phyloP scores from a whole-genome alignment of 2,888 invertebrate genomes.

The Criorhina ranunculi region DNA sequence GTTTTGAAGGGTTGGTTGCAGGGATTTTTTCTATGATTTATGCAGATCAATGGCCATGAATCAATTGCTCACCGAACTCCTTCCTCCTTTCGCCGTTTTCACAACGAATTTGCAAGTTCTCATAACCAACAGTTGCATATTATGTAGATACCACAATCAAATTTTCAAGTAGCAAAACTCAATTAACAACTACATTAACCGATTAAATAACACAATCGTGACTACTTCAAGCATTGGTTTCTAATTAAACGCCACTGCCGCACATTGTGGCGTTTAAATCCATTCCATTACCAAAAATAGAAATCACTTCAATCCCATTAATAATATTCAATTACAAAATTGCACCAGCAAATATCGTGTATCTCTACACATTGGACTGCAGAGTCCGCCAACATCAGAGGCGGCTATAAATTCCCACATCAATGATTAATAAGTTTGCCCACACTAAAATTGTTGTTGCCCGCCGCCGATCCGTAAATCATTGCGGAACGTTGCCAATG shows the following conservation, averaged over 20 bases:
- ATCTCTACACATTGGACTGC: slow-evolving; percentile 19
- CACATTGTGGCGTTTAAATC: slow-evolving; percentile 33
- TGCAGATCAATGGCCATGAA: too few species aligned
- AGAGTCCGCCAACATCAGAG: slow-evolving; percentile 29
- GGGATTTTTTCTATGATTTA: too few species aligned
- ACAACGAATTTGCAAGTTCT: too few species aligned
- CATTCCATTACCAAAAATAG: slow-evolving; percentile 44
- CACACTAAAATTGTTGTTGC: slow-evolving; percentile 36
- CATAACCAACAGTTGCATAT: too few species aligned
- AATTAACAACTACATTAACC: neutral
- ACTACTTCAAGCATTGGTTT: slow-evolving; percentile 25
- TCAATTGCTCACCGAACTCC: too few species aligned
- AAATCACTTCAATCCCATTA: slow-evolving; percentile 41
- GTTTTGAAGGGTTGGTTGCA: too few species aligned
- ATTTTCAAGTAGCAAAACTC: too few species aligned
- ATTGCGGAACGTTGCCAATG: slow-evolving; percentile 43
- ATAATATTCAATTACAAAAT: slow-evolving; percentile 57
- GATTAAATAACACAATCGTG: neutral
- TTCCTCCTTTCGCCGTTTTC: too few species aligned
- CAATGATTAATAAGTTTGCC: slow-evolving; percentile 51
- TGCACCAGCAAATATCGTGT: slow-evolving; percentile 24
- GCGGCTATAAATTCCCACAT: slow-evolving; percentile 41
- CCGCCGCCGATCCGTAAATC: slow-evolving; percentile 46
- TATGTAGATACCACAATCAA: too few species aligned
- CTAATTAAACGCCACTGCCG: slow-evolving; percentile 34